Percentiles rank a stretch among this genome's conserved stretches.
phyloP scores from a whole-genome alignment of 2,113 vertebrate genomes.

The Onychorhynchus coronatus region DNA sequence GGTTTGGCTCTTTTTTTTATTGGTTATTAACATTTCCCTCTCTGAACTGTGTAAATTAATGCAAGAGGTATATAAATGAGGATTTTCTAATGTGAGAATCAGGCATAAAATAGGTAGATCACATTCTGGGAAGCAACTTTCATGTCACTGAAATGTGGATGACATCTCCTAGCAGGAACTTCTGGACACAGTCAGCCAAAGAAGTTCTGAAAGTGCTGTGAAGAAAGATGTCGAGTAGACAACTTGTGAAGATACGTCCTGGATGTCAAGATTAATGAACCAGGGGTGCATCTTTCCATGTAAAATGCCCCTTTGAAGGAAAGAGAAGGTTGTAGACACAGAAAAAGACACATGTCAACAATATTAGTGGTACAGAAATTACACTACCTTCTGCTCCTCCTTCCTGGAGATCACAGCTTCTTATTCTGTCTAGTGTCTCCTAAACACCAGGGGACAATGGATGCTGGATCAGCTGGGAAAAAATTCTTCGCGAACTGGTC shows the following conservation, averaged over 20 bases:
- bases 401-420: neutral
- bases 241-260: neutral
- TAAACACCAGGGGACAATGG: fast-evolving
- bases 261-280: neutral
- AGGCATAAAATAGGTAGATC: neutral
- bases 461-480: neutral
- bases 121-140: neutral
- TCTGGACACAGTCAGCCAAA: neutral
- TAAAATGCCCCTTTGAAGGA: neutral
- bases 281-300: neutral
- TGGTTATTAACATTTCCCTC: neutral
- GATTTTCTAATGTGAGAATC: neutral
- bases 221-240: fast-evolving
- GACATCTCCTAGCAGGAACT: neutral
- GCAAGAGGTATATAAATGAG: neutral
- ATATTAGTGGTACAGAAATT: fast-evolving
- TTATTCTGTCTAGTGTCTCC: neutral
- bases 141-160: neutral
- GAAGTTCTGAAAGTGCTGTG: neutral
- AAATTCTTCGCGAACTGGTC: neutral
- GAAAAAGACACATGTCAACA: neutral
- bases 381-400: neutral
- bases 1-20: neutral
- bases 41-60: neutral
- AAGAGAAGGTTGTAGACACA: neutral